Percentiles rank a stretch among this genome's conserved stretches.
These are phyloP conservation scores for Manis pentadactyla DNA, from an alignment of 2,797 vertebrate genomes.

Conservation along the genomic window DNA sequence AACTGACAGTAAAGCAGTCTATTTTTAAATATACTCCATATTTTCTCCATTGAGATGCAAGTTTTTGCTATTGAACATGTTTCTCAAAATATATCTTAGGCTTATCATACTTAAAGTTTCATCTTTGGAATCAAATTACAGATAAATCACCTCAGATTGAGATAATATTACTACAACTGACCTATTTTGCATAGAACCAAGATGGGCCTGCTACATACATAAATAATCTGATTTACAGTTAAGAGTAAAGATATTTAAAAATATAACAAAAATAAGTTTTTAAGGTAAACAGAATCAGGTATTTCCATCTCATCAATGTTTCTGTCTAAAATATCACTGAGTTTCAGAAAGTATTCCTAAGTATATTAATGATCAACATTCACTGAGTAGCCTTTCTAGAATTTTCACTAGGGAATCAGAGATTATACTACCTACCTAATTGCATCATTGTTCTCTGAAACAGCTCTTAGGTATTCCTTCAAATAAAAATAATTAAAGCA, in stretches of 20 bases:
- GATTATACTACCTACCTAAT: constrained; percentile 90
- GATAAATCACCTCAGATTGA: not conserved
- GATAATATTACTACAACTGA: not conserved
- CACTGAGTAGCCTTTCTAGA: not conserved
- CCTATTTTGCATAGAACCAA: not conserved
- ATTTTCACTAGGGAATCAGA: not conserved
- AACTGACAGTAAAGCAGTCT: not conserved
- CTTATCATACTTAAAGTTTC: not conserved
- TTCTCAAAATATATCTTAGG: not conserved
- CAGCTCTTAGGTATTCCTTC: constrained; percentile 91
- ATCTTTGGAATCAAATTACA: not conserved
- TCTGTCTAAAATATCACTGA: not conserved
- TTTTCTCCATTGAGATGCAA: constrained; percentile 7
- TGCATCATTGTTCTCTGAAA: constrained; percentile 90
- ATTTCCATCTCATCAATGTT: not conserved
- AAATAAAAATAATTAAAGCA: constrained; percentile 93
- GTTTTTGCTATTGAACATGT: not conserved
- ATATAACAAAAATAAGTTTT: not conserved
- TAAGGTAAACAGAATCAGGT: not conserved
- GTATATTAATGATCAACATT: not conserved
- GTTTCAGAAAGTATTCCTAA: not conserved
- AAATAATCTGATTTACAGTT: not conserved
- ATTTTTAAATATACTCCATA: not conserved
- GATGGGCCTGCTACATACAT: not conserved
- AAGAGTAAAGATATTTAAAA: not conserved